Evolutionary conservation across 2,888 invertebrate genomes (phyloP), one percentile per base, ranked within the genome.

Genomic region (Meghimatium bilineatum): DNA sequence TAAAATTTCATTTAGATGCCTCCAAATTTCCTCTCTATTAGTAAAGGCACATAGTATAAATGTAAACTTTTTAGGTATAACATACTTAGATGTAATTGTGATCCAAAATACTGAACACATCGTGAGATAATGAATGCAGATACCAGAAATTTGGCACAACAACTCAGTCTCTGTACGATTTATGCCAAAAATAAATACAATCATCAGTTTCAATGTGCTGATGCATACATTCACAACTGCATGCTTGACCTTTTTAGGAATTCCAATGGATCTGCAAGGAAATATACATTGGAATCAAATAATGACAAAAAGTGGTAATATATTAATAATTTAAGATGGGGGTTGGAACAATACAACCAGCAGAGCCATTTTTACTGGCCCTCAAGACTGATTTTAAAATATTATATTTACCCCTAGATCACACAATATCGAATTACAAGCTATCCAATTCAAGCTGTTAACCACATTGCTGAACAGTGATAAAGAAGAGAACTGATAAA

Each of bases 51-150:
- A 56, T 8, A 56, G 20, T 56, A 17, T 56, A 6, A 23, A 56
- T 56, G 2, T 56, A 2, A 56, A 32, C 29, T 1, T 71, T 26
- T 12, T 26, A 36, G 1, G 26, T 38, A 26, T 52, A 20, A 86
- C 90, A 88, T 90, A 95, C 95, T 95, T 95, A 12, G 95, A 96
- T 0, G 96, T 96, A 2, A 97, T 97, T 86, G 97, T 96, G 95
- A 97, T 96, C 98, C 98, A 98, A 60, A 98, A 94, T 80, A 97
- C 93, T 83, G 96, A 96, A n/a, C 96, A 97, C 1, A 98, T 94
- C 0, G 97, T 97, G 86, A 98, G 95, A 93, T 98, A 98, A 93
- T 98, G 98, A 88, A 98, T 95, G 5, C 95, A 93, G 85, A 98
- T 94, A 0, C 98, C 98, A 38, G 97, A 94, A 20, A 96, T 95